Evolutionary conservation across 2,888 invertebrate genomes (phyloP), one percentile per base, ranked within the genome.

Genomic region (Spodoptera picta): DNA sequence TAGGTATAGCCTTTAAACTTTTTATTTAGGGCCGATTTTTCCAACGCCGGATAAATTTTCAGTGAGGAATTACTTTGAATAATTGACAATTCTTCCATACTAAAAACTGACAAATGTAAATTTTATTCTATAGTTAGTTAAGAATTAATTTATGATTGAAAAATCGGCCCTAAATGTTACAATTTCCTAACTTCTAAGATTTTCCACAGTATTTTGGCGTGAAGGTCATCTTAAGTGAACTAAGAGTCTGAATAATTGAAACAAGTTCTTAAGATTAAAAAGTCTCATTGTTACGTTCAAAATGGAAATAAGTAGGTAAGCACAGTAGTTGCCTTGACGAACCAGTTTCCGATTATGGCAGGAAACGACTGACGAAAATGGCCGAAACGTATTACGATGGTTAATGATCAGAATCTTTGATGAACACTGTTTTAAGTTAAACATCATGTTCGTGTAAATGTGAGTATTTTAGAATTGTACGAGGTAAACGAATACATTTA

Each of bases 281-380:
- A 36, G 43, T 49, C 10, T 50, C 24, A 61, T 43, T 64, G 60
- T 41, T 43, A n/a, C 36, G 3, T 7, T 10, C 23, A 2, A 52
- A 46, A 52, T 31, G 44, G 54, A 23, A 57, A 41, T 57, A 59
- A 23, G 36, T 36, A 9, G 36, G 36, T 36, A 36, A 36, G 36
- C 36, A 36, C 36, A 36, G 36, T 36, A n/a, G 53, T 63, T 46
- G 52, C 65, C 59, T 69, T 72, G 61, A 57, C 27, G 23, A 24
- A 53, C 57, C 44, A 57, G 63, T 52, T 66, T 57, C 57, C 49
- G 10, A 52, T 41, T 76, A 70, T 53, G 67, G 61, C 50, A 44
- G 49, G 50, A 71, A 60, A 73, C 64, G 61, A 58, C 46, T 46
- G 44, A 36, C 51, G 24, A 58, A 69, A 63, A 63, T 65, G 43